Evolutionary conservation across 2,797 vertebrate species (phyloP).

Genomic region (Pipistrellus pipistrellus): DNA sequence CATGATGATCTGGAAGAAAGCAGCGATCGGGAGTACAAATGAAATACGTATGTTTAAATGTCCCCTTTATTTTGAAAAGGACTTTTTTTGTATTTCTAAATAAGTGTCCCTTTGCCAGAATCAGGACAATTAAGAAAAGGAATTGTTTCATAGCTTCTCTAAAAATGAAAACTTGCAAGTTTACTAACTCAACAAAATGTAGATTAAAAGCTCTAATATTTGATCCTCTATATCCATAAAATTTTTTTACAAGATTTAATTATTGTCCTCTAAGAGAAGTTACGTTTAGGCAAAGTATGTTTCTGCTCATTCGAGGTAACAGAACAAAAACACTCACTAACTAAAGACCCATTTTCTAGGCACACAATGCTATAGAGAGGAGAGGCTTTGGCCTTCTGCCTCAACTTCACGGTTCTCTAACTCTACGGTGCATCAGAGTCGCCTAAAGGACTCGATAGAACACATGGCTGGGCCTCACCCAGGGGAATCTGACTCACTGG

Average conservation of each 20-base stretch:
- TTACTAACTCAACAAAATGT: background rate
- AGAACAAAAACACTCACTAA: background rate
- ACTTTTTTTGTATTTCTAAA: background rate
- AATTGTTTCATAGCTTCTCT: background rate
- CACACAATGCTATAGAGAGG: background rate
- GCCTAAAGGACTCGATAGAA: background rate
- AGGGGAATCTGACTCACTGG: background rate
- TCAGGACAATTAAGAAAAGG: slow-evolving; percentile 30
- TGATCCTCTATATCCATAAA: background rate
- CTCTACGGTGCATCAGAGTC: background rate
- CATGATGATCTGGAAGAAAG: slow-evolving; percentile 1
- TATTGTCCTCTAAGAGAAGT: background rate
- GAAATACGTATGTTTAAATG: slow-evolving; percentile 18
- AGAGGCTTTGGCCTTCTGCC: background rate
- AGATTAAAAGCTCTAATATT: background rate
- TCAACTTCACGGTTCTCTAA: background rate
- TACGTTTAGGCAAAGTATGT: background rate
- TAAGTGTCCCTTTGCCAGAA: background rate
- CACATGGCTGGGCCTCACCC: background rate
- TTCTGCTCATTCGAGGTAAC: background rate
- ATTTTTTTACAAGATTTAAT: background rate
- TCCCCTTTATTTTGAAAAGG: background rate
- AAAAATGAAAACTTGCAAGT: background rate
- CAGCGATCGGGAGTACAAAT: background rate
- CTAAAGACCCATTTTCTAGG: background rate